phyloP scores from a whole-genome alignment of 92 coral and sea anemone genomes.

The Porites lobata region DNA sequence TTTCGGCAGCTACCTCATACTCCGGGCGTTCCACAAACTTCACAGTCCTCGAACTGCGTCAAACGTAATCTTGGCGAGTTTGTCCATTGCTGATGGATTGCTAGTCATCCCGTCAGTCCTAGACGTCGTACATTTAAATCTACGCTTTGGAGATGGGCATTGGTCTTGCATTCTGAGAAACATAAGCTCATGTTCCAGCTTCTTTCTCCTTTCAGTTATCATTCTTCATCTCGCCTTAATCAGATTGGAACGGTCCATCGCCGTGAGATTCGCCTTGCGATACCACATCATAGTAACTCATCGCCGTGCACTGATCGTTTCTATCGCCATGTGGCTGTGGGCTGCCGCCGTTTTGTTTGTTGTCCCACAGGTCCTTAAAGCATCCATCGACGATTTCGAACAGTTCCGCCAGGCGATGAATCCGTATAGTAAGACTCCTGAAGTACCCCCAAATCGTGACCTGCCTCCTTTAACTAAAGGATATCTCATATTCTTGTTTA shows the following conservation, averaged over 20 bases:
- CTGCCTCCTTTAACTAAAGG: background rate
- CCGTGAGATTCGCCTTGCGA: constrained; percentile 28
- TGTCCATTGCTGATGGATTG: constrained; percentile 26
- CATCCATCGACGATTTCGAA: background rate
- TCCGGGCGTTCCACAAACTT: too few relatives aligned
- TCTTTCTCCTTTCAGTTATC: background rate
- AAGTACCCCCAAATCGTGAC: background rate
- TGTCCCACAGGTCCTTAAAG: background rate
- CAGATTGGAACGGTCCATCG: constrained; percentile 38
- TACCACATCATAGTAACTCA: constrained; percentile 23
- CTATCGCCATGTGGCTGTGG: constrained; percentile 23
- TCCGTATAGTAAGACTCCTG: background rate
- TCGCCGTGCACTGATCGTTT: constrained; percentile 18
- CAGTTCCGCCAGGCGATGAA: background rate
- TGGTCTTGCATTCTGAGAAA: background rate
- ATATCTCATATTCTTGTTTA: constrained; percentile 20
- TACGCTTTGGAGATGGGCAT: background rate
- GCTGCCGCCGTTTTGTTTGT: background rate
- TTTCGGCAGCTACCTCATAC: constrained; percentile 9
- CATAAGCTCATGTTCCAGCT: background rate
- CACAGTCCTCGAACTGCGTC: too few relatives aligned
- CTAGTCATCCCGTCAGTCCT: constrained; percentile 14
- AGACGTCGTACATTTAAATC: background rate
- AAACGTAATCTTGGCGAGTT: too few relatives aligned
- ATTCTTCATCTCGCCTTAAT: constrained; percentile 35